These are phyloP conservation scores for Drepana falcataria DNA, from an alignment of 2,888 invertebrate species.

Conservation along the genomic window DNA sequence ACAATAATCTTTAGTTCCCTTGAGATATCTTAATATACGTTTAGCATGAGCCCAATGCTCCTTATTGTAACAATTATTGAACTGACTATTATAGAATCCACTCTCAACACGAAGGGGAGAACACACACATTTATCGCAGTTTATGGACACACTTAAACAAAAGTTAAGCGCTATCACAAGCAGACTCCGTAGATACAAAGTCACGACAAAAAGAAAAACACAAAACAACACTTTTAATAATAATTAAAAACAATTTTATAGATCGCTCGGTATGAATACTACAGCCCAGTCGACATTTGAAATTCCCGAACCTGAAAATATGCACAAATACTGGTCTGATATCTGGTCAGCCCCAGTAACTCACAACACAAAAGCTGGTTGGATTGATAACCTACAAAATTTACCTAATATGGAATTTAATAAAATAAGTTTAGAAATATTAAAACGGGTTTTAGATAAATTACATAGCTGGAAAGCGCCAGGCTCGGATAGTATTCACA, in stretches of 20 bases:
- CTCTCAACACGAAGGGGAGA: too few relatives aligned
- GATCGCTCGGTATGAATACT: background rate
- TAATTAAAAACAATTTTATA: background rate
- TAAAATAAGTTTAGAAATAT: conserved; percentile 8
- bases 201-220: background rate
- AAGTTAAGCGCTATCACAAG: background rate
- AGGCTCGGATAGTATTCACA: conserved; percentile 14
- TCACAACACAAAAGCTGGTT: background rate
- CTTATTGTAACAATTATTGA: too few relatives aligned
- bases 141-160: background rate
- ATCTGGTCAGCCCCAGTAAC: background rate
- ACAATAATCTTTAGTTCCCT: too few relatives aligned
- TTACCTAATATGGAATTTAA: conserved; percentile 14
- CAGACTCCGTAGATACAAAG: background rate
- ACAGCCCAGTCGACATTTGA: background rate
- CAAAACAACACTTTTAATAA: background rate
- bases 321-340: background rate
- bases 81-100: too few relatives aligned
- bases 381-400: background rate
- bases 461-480: conserved; percentile 18
- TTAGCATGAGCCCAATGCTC: too few relatives aligned
- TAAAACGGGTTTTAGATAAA: conserved; percentile 6
- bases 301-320: background rate
- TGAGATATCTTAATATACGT: too few relatives aligned
- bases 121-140: too few relatives aligned